Evolutionary conservation across 2,888 invertebrate genomes (phyloP).

Genomic region (Drosophila trichaetosa): DNA sequence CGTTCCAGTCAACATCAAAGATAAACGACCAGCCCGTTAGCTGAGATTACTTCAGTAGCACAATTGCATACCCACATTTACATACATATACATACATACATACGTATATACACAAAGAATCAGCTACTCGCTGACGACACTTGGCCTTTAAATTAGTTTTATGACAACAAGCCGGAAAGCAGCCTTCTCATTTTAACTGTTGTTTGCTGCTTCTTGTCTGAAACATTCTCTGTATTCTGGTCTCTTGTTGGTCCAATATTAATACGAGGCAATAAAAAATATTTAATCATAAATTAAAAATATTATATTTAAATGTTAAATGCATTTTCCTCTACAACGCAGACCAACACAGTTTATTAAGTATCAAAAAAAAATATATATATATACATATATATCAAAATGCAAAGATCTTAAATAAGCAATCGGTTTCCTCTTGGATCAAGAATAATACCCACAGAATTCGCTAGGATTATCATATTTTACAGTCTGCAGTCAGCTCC

Average conservation of each 20-base stretch:
- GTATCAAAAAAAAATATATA: too few species aligned
- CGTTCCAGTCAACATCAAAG: conserved; percentile 45
- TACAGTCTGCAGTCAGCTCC: background rate
- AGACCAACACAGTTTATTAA: too few species aligned
- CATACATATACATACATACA: background rate
- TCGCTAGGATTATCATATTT: background rate
- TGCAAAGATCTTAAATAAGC: background rate
- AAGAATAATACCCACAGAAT: background rate
- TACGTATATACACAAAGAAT: background rate
- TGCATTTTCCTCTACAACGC: background rate
- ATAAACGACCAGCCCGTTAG: conserved; percentile 44
- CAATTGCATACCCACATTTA: background rate
- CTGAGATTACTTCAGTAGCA: conserved; percentile 36
- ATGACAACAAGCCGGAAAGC: conserved; percentile 11
- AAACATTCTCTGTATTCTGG: too few species aligned
- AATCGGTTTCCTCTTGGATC: background rate
- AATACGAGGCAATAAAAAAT: conserved; percentile 8
- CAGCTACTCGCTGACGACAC: conserved; percentile 27
- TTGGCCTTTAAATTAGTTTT: conserved; percentile 30
- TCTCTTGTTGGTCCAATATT: background rate
- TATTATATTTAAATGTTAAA: background rate
- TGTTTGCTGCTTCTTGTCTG: conserved; percentile 2
- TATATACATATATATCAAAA: too few species aligned
- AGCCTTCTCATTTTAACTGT: conserved; percentile 6
- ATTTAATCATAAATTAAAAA: background rate